Conservation (phyloP, 2,113 vertebrate species). For the Plecturocebus donacophilus region DNA sequence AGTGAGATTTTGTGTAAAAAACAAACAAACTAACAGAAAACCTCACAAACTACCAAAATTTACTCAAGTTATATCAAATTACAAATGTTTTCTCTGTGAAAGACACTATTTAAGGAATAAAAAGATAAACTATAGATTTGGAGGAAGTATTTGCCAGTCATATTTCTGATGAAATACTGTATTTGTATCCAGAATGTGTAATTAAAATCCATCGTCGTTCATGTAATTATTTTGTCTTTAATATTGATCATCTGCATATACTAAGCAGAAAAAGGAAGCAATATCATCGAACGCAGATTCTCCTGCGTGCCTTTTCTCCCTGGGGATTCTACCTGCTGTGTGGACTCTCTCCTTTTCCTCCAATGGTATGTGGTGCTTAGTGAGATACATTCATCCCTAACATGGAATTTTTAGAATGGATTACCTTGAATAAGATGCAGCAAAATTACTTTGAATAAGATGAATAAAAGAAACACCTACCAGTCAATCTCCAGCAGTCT, state of each 20-base stretch:
- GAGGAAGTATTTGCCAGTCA: neutral
- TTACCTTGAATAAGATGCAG: neutral
- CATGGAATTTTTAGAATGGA: neutral
- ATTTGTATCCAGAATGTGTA: neutral
- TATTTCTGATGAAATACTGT: neutral
- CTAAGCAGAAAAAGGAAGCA: neutral
- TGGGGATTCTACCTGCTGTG: neutral
- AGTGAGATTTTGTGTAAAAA: neutral
- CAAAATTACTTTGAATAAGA: neutral
- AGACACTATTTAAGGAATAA: neutral
- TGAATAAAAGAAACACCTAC: neutral
- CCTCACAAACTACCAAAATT: neutral
- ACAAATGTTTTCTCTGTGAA: neutral
- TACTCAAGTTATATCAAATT: neutral
- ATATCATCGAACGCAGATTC: rapidly evolving
- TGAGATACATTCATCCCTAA: neutral
- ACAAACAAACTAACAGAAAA: neutral
- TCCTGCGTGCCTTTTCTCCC: neutral
- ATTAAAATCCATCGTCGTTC: neutral
- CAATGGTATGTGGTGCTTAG: neutral
- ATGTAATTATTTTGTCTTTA: neutral
- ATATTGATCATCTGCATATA: rapidly evolving
- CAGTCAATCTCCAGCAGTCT: neutral
- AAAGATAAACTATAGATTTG: neutral
- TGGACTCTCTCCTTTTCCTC: neutral